These are phyloP conservation scores for Tholera decimalis DNA, from an alignment of 2,888 invertebrate genomes.

Conservation along the genomic window DNA sequence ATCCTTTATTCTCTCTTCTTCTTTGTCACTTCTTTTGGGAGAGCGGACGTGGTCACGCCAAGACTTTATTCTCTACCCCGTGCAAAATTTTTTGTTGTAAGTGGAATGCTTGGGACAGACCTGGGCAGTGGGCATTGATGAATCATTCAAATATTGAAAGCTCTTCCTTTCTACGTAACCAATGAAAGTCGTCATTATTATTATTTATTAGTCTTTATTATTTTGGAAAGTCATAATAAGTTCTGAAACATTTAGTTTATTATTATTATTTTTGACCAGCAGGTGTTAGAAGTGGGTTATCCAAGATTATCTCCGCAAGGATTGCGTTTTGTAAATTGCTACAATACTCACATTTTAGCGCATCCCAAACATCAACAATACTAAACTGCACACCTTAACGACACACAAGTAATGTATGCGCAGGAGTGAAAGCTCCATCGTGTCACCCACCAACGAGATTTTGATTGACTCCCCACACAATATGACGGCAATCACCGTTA, in stretches of 20 bases:
- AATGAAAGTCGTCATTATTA: too few relatives aligned
- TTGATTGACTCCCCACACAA: slow-evolving; percentile 59
- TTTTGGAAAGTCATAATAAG: too few relatives aligned
- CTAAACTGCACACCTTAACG: slow-evolving; percentile 36
- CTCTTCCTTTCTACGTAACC: background rate
- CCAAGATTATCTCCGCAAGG: background rate
- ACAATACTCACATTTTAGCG: background rate
- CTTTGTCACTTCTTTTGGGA: background rate
- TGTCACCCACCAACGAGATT: slow-evolving; percentile 54
- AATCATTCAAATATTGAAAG: background rate
- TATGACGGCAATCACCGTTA: slow-evolving; percentile 38
- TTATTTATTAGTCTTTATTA: too few relatives aligned
- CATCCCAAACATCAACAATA: background rate
- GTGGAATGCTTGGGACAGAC: background rate
- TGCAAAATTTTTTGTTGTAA: too few relatives aligned
- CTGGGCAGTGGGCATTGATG: background rate
- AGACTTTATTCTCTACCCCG: background rate
- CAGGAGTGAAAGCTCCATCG: slow-evolving; percentile 55
- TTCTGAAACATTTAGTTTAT: too few relatives aligned
- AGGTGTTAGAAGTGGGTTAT: too few relatives aligned
- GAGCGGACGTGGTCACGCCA: too few relatives aligned
- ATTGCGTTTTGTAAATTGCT: background rate
- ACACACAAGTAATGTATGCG: slow-evolving; percentile 32
- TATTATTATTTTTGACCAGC: too few relatives aligned
- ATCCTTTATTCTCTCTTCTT: background rate